Base-by-base conservation (phyloP, 2,888 invertebrate genomes). In the Lamproptera curius region DNA sequence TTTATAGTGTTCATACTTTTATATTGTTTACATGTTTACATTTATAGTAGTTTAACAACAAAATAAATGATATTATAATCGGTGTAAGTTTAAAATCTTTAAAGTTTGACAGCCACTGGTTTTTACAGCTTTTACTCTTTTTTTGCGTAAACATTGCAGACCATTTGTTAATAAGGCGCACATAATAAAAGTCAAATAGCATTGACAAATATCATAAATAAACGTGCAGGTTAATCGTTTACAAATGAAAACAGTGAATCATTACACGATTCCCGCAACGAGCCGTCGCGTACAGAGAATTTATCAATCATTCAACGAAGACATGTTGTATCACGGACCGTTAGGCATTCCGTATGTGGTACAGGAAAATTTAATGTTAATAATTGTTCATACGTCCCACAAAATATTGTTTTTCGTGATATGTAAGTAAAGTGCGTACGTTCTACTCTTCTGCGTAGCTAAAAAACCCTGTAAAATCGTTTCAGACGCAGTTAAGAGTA, bases 241-340 rank as follows among this genome's bases (percentile, higher is more conserved):
- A 41, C 50, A 44, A 49, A 36, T 39, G 39, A 43, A 47, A n/a
- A 37, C 28, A 26, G 41, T 55, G 53, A 51, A 50, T 54, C 55
- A 55, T 35, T 51, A 48, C 15, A 34, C 51, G 45, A 50, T 53
- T 44, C 46, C 42, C 28, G 47, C 47, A 51, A 49, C 40, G 36
- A 50, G 35, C 42, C 45, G 44, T 55, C 52, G 45, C 42, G 39
- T 50, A 49, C 31, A 55, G 31, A 20, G 38, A 33, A 40, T 46
- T 47, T 53, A 51, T 53, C 53, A 53, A 54, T 50, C 52, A 46
- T 57, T 51, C 40, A 51, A 39, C 35, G 45, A 43, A 51, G 44
- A 33, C 34, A 43, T 48, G 28, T 28, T 38, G 37, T 26, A 43
- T 49, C 39, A 39, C 26, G 35, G 3, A 28, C 42, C 14, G 34